phyloP scores from a whole-genome alignment of 2,888 invertebrate genomes.

The Stenichneumon culpator region DNA sequence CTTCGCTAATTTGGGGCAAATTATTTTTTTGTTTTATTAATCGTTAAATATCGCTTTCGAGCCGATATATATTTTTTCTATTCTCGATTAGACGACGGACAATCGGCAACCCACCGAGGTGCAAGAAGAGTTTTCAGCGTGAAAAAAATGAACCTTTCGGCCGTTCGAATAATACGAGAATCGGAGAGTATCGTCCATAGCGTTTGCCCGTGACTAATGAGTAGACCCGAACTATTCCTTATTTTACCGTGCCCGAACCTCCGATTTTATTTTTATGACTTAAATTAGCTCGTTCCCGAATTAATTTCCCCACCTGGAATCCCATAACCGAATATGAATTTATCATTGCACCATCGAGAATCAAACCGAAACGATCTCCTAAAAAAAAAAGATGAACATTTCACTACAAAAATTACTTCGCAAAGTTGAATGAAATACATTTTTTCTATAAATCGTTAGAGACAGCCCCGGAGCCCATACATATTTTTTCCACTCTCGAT shows the following conservation, averaged over 20 bases:
- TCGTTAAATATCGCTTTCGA: not conserved
- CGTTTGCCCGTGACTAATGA: constrained; percentile 53
- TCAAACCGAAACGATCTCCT: not conserved
- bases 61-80: not conserved
- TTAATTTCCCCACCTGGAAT: constrained; percentile 47
- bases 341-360: not conserved
- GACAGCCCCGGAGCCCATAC: not conserved
- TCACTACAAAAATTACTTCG: not conserved
- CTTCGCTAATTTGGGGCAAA: not conserved
- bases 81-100: not conserved
- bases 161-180: constrained; percentile 32
- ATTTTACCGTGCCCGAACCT: constrained; percentile 30
- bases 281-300: constrained; percentile 29
- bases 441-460: not conserved
- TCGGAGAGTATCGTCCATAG: constrained; percentile 12
- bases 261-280: constrained; percentile 39
- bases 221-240: constrained; percentile 51
- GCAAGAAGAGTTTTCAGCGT: constrained; percentile 23
- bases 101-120: not conserved
- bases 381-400: not conserved
- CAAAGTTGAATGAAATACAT: not conserved
- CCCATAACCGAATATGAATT: not conserved
- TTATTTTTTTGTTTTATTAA: not conserved
- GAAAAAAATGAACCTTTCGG: constrained; percentile 51
- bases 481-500: not conserved